Evolutionary conservation across 2,797 vertebrate species (phyloP).

Genomic region (Semotilus atromaculatus): DNA sequence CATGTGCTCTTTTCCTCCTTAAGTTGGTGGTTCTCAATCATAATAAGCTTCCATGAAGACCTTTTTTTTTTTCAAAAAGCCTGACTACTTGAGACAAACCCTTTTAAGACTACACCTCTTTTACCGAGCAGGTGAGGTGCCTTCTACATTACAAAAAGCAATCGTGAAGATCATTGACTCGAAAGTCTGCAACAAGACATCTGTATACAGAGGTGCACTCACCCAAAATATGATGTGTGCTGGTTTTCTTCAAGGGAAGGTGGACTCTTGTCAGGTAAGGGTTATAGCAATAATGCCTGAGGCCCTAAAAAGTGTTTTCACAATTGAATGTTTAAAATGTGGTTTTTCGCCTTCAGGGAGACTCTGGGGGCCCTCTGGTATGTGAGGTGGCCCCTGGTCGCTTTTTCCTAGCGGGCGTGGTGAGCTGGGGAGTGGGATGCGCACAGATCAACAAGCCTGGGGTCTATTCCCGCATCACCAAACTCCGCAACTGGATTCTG

Average conservation of each 20-base stretch:
- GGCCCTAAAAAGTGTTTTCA: neutral
- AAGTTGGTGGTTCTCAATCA: neutral
- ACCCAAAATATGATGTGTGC: slow-evolving; percentile 93
- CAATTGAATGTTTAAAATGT: neutral
- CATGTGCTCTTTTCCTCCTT: no score
- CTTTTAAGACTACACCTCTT: neutral
- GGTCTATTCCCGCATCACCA: slow-evolving; percentile 87
- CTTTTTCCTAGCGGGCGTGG: slow-evolving; percentile 93
- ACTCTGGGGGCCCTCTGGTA: slow-evolving; percentile 94
- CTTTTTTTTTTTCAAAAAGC: neutral
- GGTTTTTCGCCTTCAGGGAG: slow-evolving; percentile 79
- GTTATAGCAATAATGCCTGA: neutral
- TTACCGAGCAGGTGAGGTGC: slow-evolving; percentile 75
- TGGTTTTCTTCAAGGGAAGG: slow-evolving; percentile 90
- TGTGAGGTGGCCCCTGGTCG: slow-evolving; percentile 87
- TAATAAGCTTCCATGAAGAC: neutral
- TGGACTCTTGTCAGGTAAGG: slow-evolving; percentile 94
- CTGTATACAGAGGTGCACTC: slow-evolving; percentile 87
- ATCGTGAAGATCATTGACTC: slow-evolving; percentile 91
- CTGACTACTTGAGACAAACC: neutral
- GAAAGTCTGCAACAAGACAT: slow-evolving; percentile 83
- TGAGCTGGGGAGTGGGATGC: slow-evolving; percentile 95
- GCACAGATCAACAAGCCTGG: slow-evolving; percentile 88
- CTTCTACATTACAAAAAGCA: slow-evolving; percentile 86
- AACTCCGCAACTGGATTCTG: slow-evolving; percentile 88